Percentiles rank a stretch among this genome's conserved stretches.
phyloP scores from a whole-genome alignment of 2,888 invertebrate genomes.

The Eupithecia exiguata region DNA sequence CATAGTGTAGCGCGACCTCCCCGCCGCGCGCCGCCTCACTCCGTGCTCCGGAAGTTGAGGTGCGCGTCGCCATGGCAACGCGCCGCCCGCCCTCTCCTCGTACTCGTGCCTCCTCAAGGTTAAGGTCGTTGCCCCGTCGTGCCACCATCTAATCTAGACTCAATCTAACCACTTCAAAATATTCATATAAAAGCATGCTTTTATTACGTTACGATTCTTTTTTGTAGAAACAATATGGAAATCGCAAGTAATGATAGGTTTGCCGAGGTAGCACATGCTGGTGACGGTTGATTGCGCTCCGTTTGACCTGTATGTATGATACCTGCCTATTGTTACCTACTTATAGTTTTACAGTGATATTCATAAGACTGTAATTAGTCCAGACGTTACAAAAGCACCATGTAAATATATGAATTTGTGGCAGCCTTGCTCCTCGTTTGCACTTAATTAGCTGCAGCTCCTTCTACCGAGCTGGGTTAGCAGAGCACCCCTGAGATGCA shows the following conservation, averaged over 20 bases:
- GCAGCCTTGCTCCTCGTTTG: too few species aligned
- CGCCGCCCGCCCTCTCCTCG: conserved; percentile 20
- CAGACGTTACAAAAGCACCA: too few species aligned
- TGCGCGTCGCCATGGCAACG: conserved; percentile 56
- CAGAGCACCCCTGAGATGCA: too few species aligned
- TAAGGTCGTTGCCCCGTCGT: conserved; percentile 60
- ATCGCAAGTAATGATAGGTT: background rate
- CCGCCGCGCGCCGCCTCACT: too few species aligned
- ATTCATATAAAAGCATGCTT: background rate
- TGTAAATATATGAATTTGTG: too few species aligned
- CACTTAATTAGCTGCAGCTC: too few species aligned
- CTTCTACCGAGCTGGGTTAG: too few species aligned
- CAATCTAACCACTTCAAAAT: conserved; percentile 17
- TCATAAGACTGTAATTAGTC: too few species aligned
- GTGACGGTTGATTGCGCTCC: background rate
- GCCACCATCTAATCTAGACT: conserved; percentile 9
- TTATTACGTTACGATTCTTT: background rate
- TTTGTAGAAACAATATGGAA: background rate
- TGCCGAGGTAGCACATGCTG: background rate
- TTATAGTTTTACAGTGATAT: too few species aligned
- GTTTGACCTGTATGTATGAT: too few species aligned
- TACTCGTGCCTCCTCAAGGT: conserved; percentile 56
- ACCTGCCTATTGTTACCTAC: too few species aligned
- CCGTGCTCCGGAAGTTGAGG: conserved; percentile 57
- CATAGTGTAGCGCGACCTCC: too few species aligned